phyloP scores from a whole-genome alignment of 2,113 vertebrate species.

The Phaethornis superciliosus region DNA sequence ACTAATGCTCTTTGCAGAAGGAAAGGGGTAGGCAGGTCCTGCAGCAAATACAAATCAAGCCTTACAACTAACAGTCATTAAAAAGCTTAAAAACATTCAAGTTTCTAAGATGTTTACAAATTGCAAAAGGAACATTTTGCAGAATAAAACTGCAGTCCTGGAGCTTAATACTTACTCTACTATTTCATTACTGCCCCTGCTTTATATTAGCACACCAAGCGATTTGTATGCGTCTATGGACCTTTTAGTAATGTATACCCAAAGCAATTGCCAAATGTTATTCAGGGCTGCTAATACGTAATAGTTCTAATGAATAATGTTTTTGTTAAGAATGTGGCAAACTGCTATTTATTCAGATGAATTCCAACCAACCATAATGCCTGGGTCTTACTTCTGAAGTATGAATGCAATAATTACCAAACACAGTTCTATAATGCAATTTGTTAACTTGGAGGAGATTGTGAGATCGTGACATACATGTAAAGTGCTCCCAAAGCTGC shows the following conservation, averaged over 20 bases:
- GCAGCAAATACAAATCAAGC: conserved; percentile 28
- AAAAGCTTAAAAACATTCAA: conserved; percentile 17
- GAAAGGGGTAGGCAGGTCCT: not conserved
- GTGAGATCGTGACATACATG: conserved; percentile 23
- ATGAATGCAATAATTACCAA: conserved; percentile 67
- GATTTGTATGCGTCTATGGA: conserved; percentile 38
- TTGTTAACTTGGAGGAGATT: conserved; percentile 52
- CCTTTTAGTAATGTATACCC: conserved; percentile 49
- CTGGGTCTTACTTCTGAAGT: conserved; percentile 51
- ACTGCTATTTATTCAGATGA: conserved; percentile 67
- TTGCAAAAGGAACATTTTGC: conserved; percentile 32
- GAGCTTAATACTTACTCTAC: conserved; percentile 51
- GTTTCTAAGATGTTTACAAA: conserved; percentile 54
- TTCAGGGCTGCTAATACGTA: conserved; percentile 58
- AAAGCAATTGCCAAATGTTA: conserved; percentile 64
- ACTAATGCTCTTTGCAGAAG: not conserved
- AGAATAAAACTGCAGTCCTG: conserved; percentile 58
- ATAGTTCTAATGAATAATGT: conserved; percentile 62
- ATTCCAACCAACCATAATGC: conserved; percentile 63
- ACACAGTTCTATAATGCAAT: conserved; percentile 44
- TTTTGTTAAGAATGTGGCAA: conserved; percentile 69
- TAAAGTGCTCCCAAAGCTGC: not conserved
- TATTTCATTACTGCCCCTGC: conserved; percentile 57
- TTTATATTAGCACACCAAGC: conserved; percentile 42
- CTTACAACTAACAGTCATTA: not conserved